These are phyloP conservation scores for Ceratina calcarata DNA, from an alignment of 1,140 invertebrate genomes.

Conservation along the genomic window DNA sequence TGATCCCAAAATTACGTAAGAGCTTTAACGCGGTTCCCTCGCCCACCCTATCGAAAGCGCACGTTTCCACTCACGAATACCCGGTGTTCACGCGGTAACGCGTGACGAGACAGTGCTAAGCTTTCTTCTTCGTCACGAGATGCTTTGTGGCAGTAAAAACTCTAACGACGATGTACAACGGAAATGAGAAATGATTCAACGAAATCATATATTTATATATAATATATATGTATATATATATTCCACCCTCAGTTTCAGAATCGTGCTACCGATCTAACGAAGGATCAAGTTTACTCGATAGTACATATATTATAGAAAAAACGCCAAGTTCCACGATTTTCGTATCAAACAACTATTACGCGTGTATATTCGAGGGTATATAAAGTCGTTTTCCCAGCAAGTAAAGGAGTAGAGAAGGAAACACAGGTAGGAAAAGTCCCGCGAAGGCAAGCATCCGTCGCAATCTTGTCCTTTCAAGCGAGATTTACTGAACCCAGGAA, in stretches of 20 bases:
- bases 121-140: neutral
- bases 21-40: constrained; percentile 34
- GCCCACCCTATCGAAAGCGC: constrained; percentile 5
- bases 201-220: no score
- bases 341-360: constrained; percentile 28
- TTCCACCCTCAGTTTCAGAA: neutral
- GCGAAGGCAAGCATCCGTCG: constrained; percentile 36
- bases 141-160: constrained; percentile 29
- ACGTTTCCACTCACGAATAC: neutral
- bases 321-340: constrained; percentile 7
- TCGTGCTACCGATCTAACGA: neutral
- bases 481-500: constrained; percentile 92
- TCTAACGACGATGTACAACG: constrained; percentile 26
- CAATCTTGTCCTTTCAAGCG: neutral
- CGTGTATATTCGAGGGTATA: neutral
- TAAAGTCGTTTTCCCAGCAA: no score
- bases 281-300: constrained; percentile 1
- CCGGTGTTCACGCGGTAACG: neutral
- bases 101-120: neutral
- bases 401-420: constrained; percentile 23
- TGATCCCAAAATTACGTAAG: constrained; percentile 52
- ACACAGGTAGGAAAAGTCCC: neutral
- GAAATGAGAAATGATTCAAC: constrained; percentile 25
- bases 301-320: neutral
- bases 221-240: no score